Evolutionary conservation across 2,113 vertebrate species (phyloP).

Genomic region (Camelus bactrianus): DNA sequence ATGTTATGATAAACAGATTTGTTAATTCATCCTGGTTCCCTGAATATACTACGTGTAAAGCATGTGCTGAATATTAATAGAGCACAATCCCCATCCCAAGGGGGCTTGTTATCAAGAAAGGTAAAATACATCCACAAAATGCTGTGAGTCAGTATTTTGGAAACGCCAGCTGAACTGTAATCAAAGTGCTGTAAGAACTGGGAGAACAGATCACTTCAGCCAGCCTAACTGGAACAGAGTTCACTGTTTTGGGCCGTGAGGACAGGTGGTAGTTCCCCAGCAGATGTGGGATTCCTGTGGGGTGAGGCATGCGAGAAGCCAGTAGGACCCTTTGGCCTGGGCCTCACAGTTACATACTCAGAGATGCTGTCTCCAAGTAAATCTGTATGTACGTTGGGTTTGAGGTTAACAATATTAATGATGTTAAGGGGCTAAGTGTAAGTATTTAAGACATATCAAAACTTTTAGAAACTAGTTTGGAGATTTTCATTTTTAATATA

Average conservation of each 20-base stretch:
- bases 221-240: rapidly evolving
- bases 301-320: not conserved
- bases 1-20: not conserved
- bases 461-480: not conserved
- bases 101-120: not conserved
- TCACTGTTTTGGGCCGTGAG: rapidly evolving
- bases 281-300: not conserved
- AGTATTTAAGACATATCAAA: not conserved
- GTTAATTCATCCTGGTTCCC: too few relatives aligned
- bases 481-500: not conserved
- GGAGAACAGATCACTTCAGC: not conserved
- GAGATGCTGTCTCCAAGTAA: not conserved
- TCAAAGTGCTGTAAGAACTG: not conserved
- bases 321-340: not conserved
- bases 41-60: too few relatives aligned
- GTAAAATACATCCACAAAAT: not conserved
- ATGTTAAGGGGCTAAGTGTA: not conserved
- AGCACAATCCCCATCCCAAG: rapidly evolving
- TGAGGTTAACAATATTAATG: not conserved
- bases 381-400: not conserved
- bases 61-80: too few relatives aligned
- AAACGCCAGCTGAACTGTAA: not conserved
- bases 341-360: not conserved
- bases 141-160: not conserved
- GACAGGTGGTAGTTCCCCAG: rapidly evolving